These are phyloP conservation scores for Thamnophis elegans DNA, from an alignment of 2,797 vertebrate genomes.

Conservation along the genomic window DNA sequence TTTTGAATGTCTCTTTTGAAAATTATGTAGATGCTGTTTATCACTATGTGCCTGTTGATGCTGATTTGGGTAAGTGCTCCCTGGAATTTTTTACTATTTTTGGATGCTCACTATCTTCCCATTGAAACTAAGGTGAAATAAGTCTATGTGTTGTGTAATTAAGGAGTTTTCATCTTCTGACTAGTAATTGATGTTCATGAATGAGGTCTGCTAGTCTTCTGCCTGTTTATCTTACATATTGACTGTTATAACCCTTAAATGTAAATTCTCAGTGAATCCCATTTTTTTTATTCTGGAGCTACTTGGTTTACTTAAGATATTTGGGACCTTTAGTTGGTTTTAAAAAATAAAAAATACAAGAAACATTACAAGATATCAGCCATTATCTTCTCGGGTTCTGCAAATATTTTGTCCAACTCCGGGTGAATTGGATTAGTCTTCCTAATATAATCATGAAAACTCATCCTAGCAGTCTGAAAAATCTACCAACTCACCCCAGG, in stretches of 20 bases:
- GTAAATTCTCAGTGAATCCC: background rate
- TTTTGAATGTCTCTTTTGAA: background rate
- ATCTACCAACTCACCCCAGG: background rate
- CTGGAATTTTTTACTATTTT: background rate
- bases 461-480: background rate
- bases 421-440: background rate
- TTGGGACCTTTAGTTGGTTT: background rate
- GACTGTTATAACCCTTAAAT: background rate
- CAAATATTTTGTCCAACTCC: background rate
- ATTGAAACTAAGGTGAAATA: background rate
- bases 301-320: background rate
- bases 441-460: background rate
- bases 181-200: background rate
- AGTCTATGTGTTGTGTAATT: background rate
- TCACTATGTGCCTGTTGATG: background rate
- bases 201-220: background rate
- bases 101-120: background rate
- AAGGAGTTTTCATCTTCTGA: background rate
- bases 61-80: background rate
- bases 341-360: background rate
- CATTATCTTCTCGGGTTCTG: background rate
- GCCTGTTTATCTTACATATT: background rate
- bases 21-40: background rate
- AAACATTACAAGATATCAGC: background rate
- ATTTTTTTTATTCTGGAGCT: too few species aligned